Evolutionary conservation across 2,113 vertebrate genomes (phyloP).

Genomic region (Ploceus nigricollis): DNA sequence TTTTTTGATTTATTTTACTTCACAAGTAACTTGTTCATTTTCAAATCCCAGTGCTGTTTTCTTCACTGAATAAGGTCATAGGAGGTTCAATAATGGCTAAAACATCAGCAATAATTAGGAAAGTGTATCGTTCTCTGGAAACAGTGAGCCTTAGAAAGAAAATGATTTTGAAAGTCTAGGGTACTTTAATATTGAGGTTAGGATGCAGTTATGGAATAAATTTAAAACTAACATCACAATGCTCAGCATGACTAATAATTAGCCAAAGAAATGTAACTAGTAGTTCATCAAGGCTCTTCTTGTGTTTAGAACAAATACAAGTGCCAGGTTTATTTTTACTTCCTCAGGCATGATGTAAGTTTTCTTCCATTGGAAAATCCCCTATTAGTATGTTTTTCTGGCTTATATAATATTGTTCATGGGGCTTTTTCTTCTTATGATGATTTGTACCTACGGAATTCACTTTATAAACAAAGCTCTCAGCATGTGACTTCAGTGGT

Average conservation of each 20-base stretch:
- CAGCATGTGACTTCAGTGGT: background rate
- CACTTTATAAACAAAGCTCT: constrained; percentile 24
- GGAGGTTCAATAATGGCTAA: constrained; percentile 37
- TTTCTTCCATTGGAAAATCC: constrained; percentile 67
- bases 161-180: background rate
- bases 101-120: constrained; percentile 19
- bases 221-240: constrained; percentile 12
- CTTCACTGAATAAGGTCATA: constrained; percentile 1
- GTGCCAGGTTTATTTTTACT: constrained; percentile 62
- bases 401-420: constrained; percentile 32
- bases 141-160: constrained; percentile 25
- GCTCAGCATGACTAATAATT: constrained; percentile 42
- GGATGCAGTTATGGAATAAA: constrained; percentile 25
- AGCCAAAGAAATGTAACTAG: constrained; percentile 33
- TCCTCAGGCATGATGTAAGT: constrained; percentile 53
- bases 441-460: background rate
- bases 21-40: constrained; percentile 17
- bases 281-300: constrained; percentile 44
- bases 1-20: constrained; percentile 26
- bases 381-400: constrained; percentile 47
- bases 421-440: constrained; percentile 31
- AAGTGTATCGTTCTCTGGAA: constrained; percentile 44
- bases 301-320: constrained; percentile 34
- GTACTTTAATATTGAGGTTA: constrained; percentile 31
- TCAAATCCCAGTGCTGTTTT: constrained; percentile 27